Evolutionary conservation across 1,140 invertebrate genomes (phyloP), one percentile per base, ranked within the genome.

Genomic region (Drosophila pandora): DNA sequence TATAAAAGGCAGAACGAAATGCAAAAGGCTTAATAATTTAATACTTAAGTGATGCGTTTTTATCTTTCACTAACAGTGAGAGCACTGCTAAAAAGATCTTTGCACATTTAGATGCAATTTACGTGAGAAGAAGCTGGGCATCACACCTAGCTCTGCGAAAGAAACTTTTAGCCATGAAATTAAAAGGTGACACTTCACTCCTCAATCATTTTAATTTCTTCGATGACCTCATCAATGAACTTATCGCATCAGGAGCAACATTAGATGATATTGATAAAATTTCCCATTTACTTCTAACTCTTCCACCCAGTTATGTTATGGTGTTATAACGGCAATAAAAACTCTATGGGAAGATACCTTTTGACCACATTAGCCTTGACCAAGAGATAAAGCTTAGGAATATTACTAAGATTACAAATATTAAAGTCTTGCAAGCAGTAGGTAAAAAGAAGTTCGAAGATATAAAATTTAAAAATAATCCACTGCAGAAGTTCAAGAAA

Each of bases 111-210:
- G 53, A 30, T 56, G n/a, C 25, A 17, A 22, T 55, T 55, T 43
- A 55, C 22, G 22, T 41, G 34, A 55, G 37, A 45, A 56, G 9
- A n/a, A 45, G 54, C 54, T 43, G 45, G 39, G 39, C 54, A 56
- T 56, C 39, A 13, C 22, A 55, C 28, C n/a, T 41, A 55, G 43
- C 37, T 10, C 25, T 57, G n/a, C 54, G 13, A 43, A 57, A 45
- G 54, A 57, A 57, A 57, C 54, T 57, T 57, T 57, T 43, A 43
- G 54, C 37, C 13, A 28, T 21, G 0, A 45, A 32, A 45, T 45
- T 43, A 45, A 45, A 45, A 30, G 41, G 41, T 32, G 13, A 30
- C 39, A 57, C 39, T 57, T 32, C 13, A 45, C 55, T 41, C 4
- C 34, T 55, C 21, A 55, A 39, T 41, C 12, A 55, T 39, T 55